phyloP scores from a whole-genome alignment of 2,888 invertebrate genomes.

The Xestia rhomboidea region DNA sequence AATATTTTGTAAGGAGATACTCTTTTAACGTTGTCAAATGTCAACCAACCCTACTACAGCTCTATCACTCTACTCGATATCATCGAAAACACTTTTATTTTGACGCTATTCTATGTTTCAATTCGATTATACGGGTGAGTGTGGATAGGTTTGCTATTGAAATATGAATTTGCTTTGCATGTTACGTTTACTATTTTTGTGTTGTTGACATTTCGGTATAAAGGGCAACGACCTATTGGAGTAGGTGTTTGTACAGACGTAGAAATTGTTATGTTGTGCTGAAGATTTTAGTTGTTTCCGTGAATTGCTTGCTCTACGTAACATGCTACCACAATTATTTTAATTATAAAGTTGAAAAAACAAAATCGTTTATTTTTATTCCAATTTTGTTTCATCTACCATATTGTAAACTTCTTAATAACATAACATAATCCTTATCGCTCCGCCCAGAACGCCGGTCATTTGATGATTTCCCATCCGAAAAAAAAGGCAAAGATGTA shows the following conservation, averaged over 20 bases:
- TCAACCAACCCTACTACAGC: conserved; percentile 23
- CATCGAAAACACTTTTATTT: conserved; percentile 40
- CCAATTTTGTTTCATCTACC: no score
- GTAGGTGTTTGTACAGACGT: not conserved
- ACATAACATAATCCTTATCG: no score
- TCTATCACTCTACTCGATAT: conserved; percentile 31
- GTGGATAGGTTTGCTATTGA: conserved; percentile 39
- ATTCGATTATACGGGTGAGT: conserved; percentile 36
- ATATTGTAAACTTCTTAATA: no score
- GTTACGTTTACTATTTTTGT: not conserved
- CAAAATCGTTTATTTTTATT: no score
- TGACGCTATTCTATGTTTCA: conserved; percentile 34
- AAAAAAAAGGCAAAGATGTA: no score
- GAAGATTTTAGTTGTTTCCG: no score
- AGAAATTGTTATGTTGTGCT: no score
- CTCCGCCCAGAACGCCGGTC: no score
- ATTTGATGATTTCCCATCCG: no score
- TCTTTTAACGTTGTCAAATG: conserved; percentile 6
- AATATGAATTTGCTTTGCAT: conserved; percentile 51
- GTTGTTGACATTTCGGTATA: conserved; percentile 1
- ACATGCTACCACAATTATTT: no score
- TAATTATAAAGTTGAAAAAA: no score
- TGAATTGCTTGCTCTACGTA: no score
- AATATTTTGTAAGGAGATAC: not conserved
- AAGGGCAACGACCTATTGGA: conserved; percentile 9